These are phyloP conservation scores for Drosophila tsacasi DNA, from an alignment of 1,140 invertebrate genomes.

Conservation along the genomic window DNA sequence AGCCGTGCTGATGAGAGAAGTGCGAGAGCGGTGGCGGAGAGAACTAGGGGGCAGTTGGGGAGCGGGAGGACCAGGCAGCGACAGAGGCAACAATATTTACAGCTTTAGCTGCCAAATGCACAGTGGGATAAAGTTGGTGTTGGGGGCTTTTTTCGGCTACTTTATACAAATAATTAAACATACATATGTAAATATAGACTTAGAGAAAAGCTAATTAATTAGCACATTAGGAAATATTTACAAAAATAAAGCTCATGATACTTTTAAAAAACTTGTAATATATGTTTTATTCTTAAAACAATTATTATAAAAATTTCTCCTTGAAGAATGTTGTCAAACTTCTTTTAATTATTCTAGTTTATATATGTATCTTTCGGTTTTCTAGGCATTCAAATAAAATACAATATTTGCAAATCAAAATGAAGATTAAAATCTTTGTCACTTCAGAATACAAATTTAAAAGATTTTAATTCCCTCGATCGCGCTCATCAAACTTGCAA, in stretches of 20 bases:
- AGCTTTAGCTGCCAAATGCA: conserved; percentile 69
- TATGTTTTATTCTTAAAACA: not conserved
- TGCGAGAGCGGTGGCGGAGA: conserved; percentile 17
- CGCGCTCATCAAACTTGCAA: conserved; percentile 9
- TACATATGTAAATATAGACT: too few relatives aligned
- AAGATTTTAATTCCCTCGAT: not conserved
- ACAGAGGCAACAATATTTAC: conserved; percentile 76
- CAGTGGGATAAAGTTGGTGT: conserved; percentile 50
- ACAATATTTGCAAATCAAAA: not conserved
- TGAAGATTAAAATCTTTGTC: accelerated
- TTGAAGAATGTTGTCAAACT: not conserved
- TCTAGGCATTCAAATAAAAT: not conserved
- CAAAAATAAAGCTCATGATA: not conserved
- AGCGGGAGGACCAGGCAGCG: conserved; percentile 53
- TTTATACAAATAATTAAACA: too few relatives aligned
- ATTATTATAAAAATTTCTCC: not conserved
- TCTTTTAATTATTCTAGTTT: not conserved
- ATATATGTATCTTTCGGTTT: not conserved
- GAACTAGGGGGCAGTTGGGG: conserved; percentile 5
- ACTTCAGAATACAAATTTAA: not conserved
- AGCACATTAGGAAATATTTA: not conserved
- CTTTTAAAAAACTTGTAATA: too few relatives aligned
- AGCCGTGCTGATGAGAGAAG: conserved; percentile 49
- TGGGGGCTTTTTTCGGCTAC: not conserved
- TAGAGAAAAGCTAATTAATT: too few relatives aligned